Percentiles rank a stretch among this genome's conserved stretches.
phyloP scores from a whole-genome alignment of 2,113 vertebrate species.

The Nesoenas mayeri region DNA sequence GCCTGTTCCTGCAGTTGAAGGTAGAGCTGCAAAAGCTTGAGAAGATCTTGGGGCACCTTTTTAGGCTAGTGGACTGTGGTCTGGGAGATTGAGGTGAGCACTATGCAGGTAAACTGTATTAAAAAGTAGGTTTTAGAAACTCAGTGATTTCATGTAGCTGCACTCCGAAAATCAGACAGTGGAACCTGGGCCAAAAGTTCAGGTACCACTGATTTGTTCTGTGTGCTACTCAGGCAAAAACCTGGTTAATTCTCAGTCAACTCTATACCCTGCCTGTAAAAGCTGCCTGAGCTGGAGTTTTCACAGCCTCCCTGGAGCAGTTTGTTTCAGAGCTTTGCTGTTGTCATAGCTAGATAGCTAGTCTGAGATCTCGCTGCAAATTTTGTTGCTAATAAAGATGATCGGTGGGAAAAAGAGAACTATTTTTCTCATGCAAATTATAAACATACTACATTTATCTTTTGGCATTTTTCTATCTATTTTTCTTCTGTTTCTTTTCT shows the following conservation, averaged over 20 bases:
- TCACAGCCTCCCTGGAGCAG: background rate
- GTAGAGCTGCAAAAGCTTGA: background rate
- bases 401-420: conserved; percentile 19
- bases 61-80: background rate
- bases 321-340: conserved; percentile 27
- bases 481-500: conserved; percentile 21
- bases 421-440: conserved; percentile 48
- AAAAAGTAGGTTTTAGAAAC: background rate
- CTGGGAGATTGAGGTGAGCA: background rate
- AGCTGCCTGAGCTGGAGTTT: background rate
- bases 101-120: background rate
- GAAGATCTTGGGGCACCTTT: background rate
- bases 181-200: background rate
- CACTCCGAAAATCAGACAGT: background rate
- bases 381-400: conserved; percentile 56
- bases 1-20: background rate
- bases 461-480: background rate
- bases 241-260: background rate
- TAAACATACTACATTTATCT: conserved; percentile 21
- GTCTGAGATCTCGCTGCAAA: background rate
- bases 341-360: conserved; percentile 44
- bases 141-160: background rate
- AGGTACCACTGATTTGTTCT: background rate
- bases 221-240: background rate
- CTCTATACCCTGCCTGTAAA: background rate